A percentile compares a stretch with the other conserved stretches of the same genome.
These are phyloP conservation scores for Acanthosepion lycidas DNA, from an alignment of 2,888 invertebrate genomes.

Conservation along the genomic window DNA sequence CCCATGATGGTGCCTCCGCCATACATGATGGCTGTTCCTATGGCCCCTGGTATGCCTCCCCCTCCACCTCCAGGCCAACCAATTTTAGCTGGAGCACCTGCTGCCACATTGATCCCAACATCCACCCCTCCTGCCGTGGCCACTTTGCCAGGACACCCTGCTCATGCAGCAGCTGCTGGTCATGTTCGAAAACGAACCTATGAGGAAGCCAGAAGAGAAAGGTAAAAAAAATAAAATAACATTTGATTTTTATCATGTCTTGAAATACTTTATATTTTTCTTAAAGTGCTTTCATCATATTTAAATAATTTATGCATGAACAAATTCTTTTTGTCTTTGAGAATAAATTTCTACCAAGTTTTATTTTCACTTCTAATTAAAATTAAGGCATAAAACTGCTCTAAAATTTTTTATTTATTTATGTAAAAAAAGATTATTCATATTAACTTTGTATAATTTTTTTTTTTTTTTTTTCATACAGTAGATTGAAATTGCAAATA, in stretches of 20 bases:
- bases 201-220: constrained; percentile 24
- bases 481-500: neutral
- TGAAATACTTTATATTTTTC: neutral
- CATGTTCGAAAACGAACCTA: constrained; percentile 38
- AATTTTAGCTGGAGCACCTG: constrained; percentile 36
- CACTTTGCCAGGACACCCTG: constrained; percentile 16
- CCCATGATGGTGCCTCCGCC: constrained; percentile 47
- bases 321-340: neutral
- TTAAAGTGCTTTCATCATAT: too few species aligned
- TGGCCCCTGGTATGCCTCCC: constrained; percentile 44
- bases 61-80: constrained; percentile 46
- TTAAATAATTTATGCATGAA: neutral
- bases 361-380: neutral
- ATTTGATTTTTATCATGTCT: neutral
- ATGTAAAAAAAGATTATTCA: neutral
- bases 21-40: constrained; percentile 46
- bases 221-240: constrained; percentile 11
- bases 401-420: neutral
- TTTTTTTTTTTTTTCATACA: neutral
- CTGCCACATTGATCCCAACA: constrained; percentile 24
- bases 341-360: neutral
- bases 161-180: constrained; percentile 35
- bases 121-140: constrained; percentile 37
- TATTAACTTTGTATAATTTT: neutral
- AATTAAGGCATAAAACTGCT: neutral